Evolutionary conservation across 2,888 invertebrate genomes (phyloP), one percentile per base, ranked within the genome.

Genomic region (Melinaea marsaeus): DNA sequence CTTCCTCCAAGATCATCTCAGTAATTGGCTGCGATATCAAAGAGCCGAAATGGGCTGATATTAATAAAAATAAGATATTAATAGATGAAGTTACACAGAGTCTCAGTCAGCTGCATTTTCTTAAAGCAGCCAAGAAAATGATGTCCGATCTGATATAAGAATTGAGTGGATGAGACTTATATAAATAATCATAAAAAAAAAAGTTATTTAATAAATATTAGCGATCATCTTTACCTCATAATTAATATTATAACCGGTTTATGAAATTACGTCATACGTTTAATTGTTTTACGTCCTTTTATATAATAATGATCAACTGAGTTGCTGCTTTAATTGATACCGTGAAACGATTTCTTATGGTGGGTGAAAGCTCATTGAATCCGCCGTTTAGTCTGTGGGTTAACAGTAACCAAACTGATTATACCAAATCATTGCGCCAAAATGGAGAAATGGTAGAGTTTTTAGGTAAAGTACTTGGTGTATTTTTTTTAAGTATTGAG

Each of bases 101-200:
- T 83, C 78, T 79, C 72, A 86, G 85, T 86, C 87, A 87, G 88
- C 86, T 89, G 88, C 88, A 89, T 88, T 90, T 89, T 89, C 90
- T 88, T 88, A 83, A 87, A 88, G 86, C 87, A 86, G 78, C 88
- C 80, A 81, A 85, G 89, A 85, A 88, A 88, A 87, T 83, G 85
- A 86, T 85, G 88, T 84, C 84, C 84, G 83, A 85, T 85, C 84
- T 79, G 60, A 79, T 65, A 78, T 64, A 63, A 63, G 69, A 59
- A 60, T 75, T 70, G 13, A 66, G 34, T 74, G 81, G 88, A 86
- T 75, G 75, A 5, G 72, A 58, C 66, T 62, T 51, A 51, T 48
- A n/a, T n/a, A 4, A 48, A 48, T 48, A 13, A 13, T 13, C n/a
- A 46, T 46, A 46, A 46, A n/a, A 46, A 13, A n/a, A 2, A n/a